These are phyloP conservation scores for Mystacides longicornis DNA, from an alignment of 2,888 invertebrate species.

Conservation along the genomic window DNA sequence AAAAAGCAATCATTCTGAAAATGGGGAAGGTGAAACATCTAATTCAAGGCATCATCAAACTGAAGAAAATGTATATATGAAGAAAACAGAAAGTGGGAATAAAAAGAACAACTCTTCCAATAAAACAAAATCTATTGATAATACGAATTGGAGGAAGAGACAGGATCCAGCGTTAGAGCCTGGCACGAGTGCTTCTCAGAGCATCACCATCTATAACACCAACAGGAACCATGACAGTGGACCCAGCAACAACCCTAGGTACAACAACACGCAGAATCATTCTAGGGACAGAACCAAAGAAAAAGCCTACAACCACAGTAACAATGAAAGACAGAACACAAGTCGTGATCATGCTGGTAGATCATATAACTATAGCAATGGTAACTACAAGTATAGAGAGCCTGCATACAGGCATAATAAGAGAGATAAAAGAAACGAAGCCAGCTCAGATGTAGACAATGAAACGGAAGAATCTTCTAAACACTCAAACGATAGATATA, in stretches of 20 bases:
- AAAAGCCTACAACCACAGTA: neutral
- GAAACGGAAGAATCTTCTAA: neutral
- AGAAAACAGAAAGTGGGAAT: neutral
- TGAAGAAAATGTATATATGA: neutral
- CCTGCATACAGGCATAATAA: neutral
- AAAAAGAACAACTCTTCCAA: neutral
- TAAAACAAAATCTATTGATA: neutral
- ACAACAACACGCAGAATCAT: neutral
- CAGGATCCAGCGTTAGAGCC: neutral
- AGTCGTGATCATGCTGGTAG: neutral
- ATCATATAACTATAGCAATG: neutral
- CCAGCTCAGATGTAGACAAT: neutral
- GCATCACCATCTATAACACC: slow-evolving; percentile 15
- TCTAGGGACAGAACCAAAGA: neutral
- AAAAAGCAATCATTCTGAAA: neutral
- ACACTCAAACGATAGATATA: neutral
- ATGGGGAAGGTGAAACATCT: neutral
- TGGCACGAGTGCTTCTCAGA: neutral
- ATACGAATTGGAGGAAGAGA: slow-evolving; percentile 15
- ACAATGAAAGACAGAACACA: neutral
- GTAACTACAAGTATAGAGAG: neutral
- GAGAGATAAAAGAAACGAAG: neutral
- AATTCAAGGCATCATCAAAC: neutral
- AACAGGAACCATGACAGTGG: slow-evolving; percentile 5
- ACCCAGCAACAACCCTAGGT: neutral